These are phyloP conservation scores for Phrynosoma platyrhinos DNA, from an alignment of 2,113 vertebrate genomes.

Conservation along the genomic window DNA sequence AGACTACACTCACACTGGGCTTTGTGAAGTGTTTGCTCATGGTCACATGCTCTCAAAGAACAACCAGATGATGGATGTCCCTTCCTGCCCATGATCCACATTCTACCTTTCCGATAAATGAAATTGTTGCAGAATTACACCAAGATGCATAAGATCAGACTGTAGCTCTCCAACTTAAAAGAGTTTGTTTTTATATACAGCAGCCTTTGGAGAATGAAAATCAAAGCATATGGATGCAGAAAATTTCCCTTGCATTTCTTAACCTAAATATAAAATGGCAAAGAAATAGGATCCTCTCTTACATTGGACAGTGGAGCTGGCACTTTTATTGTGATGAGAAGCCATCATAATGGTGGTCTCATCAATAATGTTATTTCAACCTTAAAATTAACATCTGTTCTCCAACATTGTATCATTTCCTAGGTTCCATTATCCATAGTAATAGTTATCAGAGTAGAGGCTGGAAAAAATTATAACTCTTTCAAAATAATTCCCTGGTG, in stretches of 20 bases:
- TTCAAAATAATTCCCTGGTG: conserved; percentile 18
- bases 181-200: fast-evolving
- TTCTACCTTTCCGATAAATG: not conserved
- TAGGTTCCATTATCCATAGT: not conserved
- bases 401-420: not conserved
- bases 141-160: not conserved
- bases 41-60: not conserved
- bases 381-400: conserved; percentile 34
- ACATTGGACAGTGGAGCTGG: not conserved
- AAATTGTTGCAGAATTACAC: not conserved
- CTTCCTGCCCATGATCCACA: not conserved
- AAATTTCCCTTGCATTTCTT: conserved; percentile 1
- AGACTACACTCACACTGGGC: too few species aligned
- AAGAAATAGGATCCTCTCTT: not conserved
- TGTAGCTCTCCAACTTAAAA: not conserved
- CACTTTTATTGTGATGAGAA: not conserved
- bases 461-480: not conserved
- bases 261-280: conserved; percentile 7
- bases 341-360: not conserved
- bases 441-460: conserved; percentile 22
- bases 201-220: not conserved
- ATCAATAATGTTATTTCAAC: conserved; percentile 21
- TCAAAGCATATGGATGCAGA: not conserved
- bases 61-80: not conserved
- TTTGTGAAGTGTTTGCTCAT: conserved; percentile 1